Percentiles rank a stretch among this genome's conserved stretches.
Conservation (phyloP, 23 tunicate genomes). For the Halocynthia roretzi region DNA sequence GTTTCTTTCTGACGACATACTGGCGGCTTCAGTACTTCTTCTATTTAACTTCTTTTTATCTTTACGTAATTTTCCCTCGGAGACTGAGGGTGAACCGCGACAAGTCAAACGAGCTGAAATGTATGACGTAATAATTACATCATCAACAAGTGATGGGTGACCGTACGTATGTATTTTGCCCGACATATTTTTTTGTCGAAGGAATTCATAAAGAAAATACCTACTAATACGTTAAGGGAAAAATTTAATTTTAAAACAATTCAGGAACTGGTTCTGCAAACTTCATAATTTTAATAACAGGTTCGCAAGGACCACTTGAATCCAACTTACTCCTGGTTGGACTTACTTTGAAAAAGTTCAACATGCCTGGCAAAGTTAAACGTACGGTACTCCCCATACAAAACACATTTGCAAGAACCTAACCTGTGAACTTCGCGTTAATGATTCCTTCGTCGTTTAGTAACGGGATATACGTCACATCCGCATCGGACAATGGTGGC, state of each 20-base stretch:
- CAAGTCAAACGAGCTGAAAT: constrained; percentile 12
- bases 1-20: not conserved
- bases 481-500: constrained; percentile 14
- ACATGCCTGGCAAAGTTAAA: not conserved
- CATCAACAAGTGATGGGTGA: too few relatives aligned
- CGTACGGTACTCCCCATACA: not conserved
- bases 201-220: too few relatives aligned
- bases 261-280: not conserved
- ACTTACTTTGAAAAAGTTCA: too few relatives aligned
- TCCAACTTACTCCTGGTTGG: not conserved
- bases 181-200: too few relatives aligned
- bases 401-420: not conserved
- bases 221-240: too few relatives aligned
- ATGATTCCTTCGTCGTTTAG: constrained; percentile 60
- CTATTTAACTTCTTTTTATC: not conserved
- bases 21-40: constrained; percentile 10
- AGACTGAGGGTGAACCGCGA: not conserved
- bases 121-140: not conserved
- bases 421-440: constrained; percentile 65
- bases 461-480: constrained; percentile 62
- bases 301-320: not conserved
- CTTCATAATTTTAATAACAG: not conserved
- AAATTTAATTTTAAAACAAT: too few relatives aligned
- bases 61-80: not conserved
- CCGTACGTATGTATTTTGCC: too few relatives aligned